Conservation (phyloP, 2,797 vertebrate genomes). For the Hippopotamyrus pictus region DNA sequence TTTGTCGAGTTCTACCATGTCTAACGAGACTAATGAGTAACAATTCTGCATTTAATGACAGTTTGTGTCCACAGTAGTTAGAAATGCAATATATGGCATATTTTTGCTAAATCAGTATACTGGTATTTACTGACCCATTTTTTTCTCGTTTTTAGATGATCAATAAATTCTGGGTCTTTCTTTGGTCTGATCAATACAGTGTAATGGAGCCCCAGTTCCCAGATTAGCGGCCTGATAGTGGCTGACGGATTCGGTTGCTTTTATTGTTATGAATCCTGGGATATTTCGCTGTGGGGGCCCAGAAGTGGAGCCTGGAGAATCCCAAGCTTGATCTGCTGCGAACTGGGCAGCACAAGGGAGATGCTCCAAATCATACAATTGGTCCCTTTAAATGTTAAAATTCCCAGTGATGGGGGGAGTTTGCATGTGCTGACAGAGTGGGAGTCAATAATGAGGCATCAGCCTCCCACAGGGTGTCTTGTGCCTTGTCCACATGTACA, state of each 20-base stretch:
- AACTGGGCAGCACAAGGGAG: not conserved
- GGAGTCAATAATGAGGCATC: not conserved
- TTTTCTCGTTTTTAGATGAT: conserved; percentile 44
- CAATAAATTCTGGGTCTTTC: conserved; percentile 53
- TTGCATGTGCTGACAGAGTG: not conserved
- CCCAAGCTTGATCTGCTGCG: not conserved
- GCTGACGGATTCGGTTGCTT: conserved; percentile 40
- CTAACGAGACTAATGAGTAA: not conserved
- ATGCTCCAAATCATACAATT: not conserved
- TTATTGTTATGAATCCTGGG: conserved; percentile 36
- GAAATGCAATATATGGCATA: conserved; percentile 6
- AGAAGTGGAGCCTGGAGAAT: not conserved
- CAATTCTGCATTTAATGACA: not conserved
- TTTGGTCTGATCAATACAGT: conserved; percentile 58
- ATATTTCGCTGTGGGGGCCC: conserved; percentile 31
- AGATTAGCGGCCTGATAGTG: conserved; percentile 35
- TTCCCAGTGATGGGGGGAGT: not conserved
- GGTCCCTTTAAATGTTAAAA: not conserved
- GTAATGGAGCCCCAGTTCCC: conserved; percentile 57
- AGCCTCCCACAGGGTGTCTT: not conserved
- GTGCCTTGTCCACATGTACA: no score
- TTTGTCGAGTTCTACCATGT: not conserved
- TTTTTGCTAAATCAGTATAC: conserved; percentile 23
- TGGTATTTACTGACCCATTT: conserved; percentile 19
- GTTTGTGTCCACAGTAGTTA: not conserved